phyloP scores from a whole-genome alignment of 2,888 invertebrate species.

The Crepidodera aurea region DNA sequence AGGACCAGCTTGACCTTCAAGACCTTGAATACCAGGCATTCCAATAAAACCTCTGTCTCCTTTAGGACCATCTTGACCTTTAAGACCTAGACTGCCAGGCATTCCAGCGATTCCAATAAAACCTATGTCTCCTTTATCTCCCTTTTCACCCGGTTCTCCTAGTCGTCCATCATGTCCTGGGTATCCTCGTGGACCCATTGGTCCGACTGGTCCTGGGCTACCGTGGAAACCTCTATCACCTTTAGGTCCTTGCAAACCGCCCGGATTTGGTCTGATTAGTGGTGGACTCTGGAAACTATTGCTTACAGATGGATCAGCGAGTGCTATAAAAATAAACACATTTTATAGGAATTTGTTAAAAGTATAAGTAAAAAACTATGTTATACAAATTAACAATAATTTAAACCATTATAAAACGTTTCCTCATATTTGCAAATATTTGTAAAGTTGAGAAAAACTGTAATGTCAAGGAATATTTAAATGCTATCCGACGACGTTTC shows the following conservation, averaged over 20 bases:
- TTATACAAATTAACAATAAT: no score
- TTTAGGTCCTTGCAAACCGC: constrained; percentile 72
- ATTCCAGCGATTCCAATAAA: no score
- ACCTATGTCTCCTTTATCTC: constrained; percentile 68
- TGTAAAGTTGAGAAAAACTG: no score
- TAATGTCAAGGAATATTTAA: no score
- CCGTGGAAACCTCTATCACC: constrained; percentile 73
- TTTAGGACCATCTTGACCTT: constrained; percentile 66
- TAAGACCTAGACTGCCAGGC: constrained; percentile 64
- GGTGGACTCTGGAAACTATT: no score
- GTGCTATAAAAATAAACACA: neutral
- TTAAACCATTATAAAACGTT: no score
- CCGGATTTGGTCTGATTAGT: constrained; percentile 54
- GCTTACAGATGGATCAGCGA: neutral
- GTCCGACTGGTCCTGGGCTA: constrained; percentile 70
- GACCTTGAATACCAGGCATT: constrained; percentile 66
- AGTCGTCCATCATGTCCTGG: constrained; percentile 69
- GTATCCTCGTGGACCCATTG: constrained; percentile 70
- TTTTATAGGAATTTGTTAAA: no score
- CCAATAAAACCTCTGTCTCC: constrained; percentile 71
- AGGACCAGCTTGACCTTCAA: constrained; percentile 64
- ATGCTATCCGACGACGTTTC: no score
- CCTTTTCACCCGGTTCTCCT: constrained; percentile 73
- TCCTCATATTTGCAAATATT: no score
- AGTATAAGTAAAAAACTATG: no score